A percentile compares a stretch with the other conserved stretches of the same genome.
phyloP scores from a whole-genome alignment of 2,113 vertebrate genomes.

The Brevimyrus niger region DNA sequence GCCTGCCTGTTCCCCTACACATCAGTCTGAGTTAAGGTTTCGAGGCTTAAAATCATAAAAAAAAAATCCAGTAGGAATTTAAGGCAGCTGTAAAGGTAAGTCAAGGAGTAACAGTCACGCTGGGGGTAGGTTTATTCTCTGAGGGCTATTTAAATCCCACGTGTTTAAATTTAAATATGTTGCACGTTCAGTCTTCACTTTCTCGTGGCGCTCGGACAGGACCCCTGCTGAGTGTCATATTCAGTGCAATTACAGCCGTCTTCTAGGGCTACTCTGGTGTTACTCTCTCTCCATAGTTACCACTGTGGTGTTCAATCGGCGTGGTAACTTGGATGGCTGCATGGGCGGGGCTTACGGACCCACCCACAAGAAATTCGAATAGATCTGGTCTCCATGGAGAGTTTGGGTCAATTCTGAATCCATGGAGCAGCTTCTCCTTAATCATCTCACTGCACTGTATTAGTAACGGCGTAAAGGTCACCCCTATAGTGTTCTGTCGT shows the following conservation, averaged over 20 bases:
- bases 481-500: neutral
- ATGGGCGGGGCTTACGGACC: neutral
- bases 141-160: neutral
- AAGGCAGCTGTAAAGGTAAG: neutral
- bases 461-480: conserved; percentile 2
- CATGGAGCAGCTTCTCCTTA: neutral
- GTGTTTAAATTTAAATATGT: neutral
- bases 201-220: neutral
- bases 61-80: neutral
- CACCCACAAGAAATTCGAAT: neutral
- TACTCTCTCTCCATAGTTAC: neutral
- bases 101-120: neutral
- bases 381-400: neutral
- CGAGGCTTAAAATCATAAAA: neutral
- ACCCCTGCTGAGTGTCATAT: neutral
- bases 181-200: neutral
- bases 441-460: conserved; percentile 5
- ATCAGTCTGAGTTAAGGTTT: neutral
- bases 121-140: neutral
- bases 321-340: neutral
- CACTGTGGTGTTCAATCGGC: neutral
- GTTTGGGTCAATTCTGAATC: neutral
- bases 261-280: neutral
- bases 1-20: neutral
- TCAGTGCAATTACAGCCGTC: neutral